Base-by-base conservation (phyloP, 2,797 vertebrate species). In the Lindbergichthys nudifrons region DNA sequence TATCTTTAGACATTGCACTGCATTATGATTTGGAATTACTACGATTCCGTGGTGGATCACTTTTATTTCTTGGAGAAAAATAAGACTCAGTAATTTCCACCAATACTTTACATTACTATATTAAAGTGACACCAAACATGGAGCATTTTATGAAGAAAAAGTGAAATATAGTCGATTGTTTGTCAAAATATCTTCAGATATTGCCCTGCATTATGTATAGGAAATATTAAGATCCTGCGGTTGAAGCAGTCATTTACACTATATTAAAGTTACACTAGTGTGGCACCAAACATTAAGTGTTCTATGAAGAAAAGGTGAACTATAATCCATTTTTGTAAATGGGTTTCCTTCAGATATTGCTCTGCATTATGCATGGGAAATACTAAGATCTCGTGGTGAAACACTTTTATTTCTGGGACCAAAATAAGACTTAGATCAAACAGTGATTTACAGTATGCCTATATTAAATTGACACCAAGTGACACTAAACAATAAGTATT, bases 211-310 rank as follows among this genome's bases (percentile, higher is more conserved):
- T 45, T 18, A 16, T 1, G 4, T 7, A 6, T 13, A 14, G 7
- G 43, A 14, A 54, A 54, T 18, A 23, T 15, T 6, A 11, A 9
- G n/a, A 59, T n/a, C 15, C 26, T 16, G 0, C 1, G 50, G 21
- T 18, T 52, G 51, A 66, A 5, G 80, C 75, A 54, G 47, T 81
- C 87, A 85, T 87, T 83, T 79, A 26, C 26, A 26, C 4, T 5
- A 26, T 26, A 26, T 26, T 26, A 26, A 26, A 26, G 26, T 39
- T 18, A 52, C 53, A 16, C 26, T 26, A 26, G 26, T 26, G 26
- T 9, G 8, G 7, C 26, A 32, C 26, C 32, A 36, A 2, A 30
- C 23, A 53, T 53, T 15, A 14, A 10, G 30, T 57, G 19, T 41
- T 12, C 14, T 15, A 21, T 21, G 36, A 41, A 57, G 19, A 42